Evolutionary conservation across 2,797 vertebrate genomes (phyloP).

Genomic region (Acrossocheilus wenchowensis): DNA sequence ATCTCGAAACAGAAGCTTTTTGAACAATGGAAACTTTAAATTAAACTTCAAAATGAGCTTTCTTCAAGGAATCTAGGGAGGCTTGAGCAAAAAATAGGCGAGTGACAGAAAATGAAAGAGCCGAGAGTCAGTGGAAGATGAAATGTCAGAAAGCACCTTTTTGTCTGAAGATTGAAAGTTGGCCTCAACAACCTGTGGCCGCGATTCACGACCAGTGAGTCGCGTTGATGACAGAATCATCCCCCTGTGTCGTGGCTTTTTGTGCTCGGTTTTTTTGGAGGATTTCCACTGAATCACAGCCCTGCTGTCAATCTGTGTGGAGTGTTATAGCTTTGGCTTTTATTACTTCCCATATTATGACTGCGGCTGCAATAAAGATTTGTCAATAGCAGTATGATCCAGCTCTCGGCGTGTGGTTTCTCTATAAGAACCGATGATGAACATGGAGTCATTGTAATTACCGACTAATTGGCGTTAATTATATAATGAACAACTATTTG

Average conservation of each 20-base stretch:
- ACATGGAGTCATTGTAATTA: constrained; percentile 64
- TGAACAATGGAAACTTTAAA: constrained; percentile 1
- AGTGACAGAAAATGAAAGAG: constrained; percentile 1
- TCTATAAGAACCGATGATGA: constrained; percentile 3
- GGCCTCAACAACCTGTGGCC: background rate
- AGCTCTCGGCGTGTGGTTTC: background rate
- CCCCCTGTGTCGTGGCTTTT: background rate
- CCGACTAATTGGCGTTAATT: constrained; percentile 73
- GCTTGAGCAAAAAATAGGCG: background rate
- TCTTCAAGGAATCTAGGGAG: background rate
- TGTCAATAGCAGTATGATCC: background rate
- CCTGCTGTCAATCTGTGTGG: background rate
- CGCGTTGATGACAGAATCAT: background rate
- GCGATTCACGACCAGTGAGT: background rate
- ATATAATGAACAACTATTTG: constrained; percentile 71
- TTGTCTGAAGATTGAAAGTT: background rate
- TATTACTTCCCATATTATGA: background rate
- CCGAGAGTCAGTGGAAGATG: background rate
- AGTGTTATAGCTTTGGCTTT: background rate
- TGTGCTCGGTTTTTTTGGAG: background rate
- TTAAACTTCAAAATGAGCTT: constrained; percentile 25
- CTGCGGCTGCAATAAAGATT: background rate
- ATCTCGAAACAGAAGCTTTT: background rate
- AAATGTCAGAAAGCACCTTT: background rate
- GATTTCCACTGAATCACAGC: background rate